Base-by-base conservation (phyloP, 2,113 vertebrate genomes). In the Shinisaurus crocodilurus region DNA sequence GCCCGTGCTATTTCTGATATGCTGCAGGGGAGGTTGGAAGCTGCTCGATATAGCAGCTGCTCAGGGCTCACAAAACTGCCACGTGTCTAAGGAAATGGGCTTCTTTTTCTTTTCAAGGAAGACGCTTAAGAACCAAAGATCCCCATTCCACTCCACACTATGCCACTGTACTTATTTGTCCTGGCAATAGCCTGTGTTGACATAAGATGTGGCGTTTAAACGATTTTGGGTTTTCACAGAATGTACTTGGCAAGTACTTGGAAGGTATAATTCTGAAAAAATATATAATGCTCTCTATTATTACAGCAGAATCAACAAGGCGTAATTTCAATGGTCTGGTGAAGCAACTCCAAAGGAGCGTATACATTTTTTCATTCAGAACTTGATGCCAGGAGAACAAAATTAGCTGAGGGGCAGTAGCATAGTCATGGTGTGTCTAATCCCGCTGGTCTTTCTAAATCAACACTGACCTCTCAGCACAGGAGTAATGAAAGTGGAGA, bases 401-500 rank as follows among this genome's bases (percentile, higher is more conserved):
- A 92, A 90, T 82, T 88, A 75, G 6, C 48, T 37, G 90, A 83
- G 94, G n/a, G n/a, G 91, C 45, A 79, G 27, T 37, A 23, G 82
- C 86, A 84, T 91, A 91, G 67, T 65, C 63, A 93, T 54, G 94
- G 12, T 87, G 72, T 91, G 93, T 83, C 29, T 91, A 92, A 94
- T 93, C 88, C 90, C 74, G 85, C 20, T 9, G 74, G 50, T 43
- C 85, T 65, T 81, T 92, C 82, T 90, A 87, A 93, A 96, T 89
- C 85, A 85, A 88, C 69, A 92, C 98, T 98, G 89, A 99, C 99
- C 97, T 99, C 98, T 98, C 88, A 99, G 96, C 69, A 99, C 97
- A 69, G 99, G 99, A 76, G 99, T 99, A 92, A 99, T 97, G 94
- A 99, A 94, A 6, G 98, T 99, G 1, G 99, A 99, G 96, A 99